Evolutionary conservation across 2,797 vertebrate species (phyloP), one percentile per base, ranked within the genome.

Genomic region (Melanotaenia maccullochi): DNA sequence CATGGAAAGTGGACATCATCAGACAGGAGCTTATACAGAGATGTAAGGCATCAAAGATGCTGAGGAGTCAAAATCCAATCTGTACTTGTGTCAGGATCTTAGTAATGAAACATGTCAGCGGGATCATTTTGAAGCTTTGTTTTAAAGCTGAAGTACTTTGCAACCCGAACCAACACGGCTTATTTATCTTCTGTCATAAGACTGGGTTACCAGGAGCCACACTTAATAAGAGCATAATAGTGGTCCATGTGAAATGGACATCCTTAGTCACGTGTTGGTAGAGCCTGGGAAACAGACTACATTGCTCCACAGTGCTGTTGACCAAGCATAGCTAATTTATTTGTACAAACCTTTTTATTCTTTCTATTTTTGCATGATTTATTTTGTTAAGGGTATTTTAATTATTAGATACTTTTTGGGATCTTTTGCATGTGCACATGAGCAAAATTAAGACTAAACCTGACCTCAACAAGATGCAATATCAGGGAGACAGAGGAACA

Each of bases 401-500:
- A 52, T 25, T 12, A 13, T 13, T 25, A 52, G 22, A 52, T 52
- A 25, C 5, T 2, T 24, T 22, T 25, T 52, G 11, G 11, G 51
- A 18, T 18, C 5, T 16, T 44, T 44, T 16, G 28, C 11, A 52
- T 13, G 11, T 25, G n/a, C 25, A 13, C 51, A 12, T 44, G 25
- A 32, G 36, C 24, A 12, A 58, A 28, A 72, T 54, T 25, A 69
- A 57, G 13, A 18, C 42, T 47, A 59, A 35, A 36, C 3, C 1
- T 8, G n/a, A 52, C 5, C 11, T 38, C n/a, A 12, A 49, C 40
- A n/a, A 55, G 38, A 38, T 70, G 32, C 47, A 12, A 38, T 22
- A 12, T 33, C 25, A 9, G 1, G 40, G 14, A 59, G 25, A 64
- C 7, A 65, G 51, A 54, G 13, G 42, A 74, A 75, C 33, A 56